Evolutionary conservation across 2,797 vertebrate species (phyloP), one percentile per base, ranked within the genome.

Genomic region (Hylomyscus alleni): DNA sequence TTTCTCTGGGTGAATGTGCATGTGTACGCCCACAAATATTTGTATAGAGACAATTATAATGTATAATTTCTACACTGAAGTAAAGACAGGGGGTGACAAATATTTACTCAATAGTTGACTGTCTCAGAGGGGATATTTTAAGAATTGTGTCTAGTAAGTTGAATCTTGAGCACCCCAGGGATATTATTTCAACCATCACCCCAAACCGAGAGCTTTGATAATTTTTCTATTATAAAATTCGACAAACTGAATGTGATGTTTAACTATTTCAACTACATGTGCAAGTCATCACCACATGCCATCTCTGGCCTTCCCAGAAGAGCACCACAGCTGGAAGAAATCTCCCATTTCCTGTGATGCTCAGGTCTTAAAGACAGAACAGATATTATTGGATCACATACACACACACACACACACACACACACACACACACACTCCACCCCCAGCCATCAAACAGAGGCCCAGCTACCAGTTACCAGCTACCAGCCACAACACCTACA

Each of bases 201-300:
- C 8, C 47, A 69, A 96, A 91, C 77, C 22, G 15, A 77, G 37
- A 82, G 75, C 54, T 56, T 94, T 96, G 76, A 29, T 96, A 60
- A 92, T 83, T 92, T 95, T 89, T 88, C 86, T 83, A 91, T 65
- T 82, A 77, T 15, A 47, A 95, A 94, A 80, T 58, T 96, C 80
- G 50, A 67, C 80, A 54, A 93, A 72, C 7, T 52, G 50, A 81
- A 76, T 58, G 87, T 34, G 67, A 85, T 89, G 73, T 78, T 94
- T 54, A 95, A 73, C 13, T 31, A 73, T 75, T 86, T 67, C 81
- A 82, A 81, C 24, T 44, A 22, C 69, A 67, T n/a, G 78, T 56
- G 60, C 85, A 91, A 40, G 73, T 17, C 26, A 60, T 75, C 72
- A 24, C 69, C 56, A 90, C 76, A 82, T 22, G 26, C 72, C 29